Conservation (phyloP, 2,888 invertebrate species). For the Oxytorus armatus region DNA sequence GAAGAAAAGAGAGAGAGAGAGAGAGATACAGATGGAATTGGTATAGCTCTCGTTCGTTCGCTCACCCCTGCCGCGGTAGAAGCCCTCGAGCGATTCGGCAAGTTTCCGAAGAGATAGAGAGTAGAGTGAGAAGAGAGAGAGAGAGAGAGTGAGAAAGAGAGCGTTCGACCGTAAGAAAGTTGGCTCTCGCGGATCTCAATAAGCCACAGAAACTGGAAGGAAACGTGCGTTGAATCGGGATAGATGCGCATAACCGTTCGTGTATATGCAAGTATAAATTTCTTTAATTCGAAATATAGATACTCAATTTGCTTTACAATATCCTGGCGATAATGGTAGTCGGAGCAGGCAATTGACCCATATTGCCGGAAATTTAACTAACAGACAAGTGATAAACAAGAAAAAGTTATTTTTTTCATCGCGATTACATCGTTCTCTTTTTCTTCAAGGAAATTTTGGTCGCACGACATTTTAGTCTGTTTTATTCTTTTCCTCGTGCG, state of each 20-base stretch:
- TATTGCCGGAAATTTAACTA: background rate
- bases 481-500: too few species aligned
- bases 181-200: constrained; percentile 58
- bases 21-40: constrained; percentile 9
- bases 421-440: too few species aligned
- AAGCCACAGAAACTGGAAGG: constrained; percentile 64
- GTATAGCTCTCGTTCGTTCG: constrained; percentile 45
- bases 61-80: constrained; percentile 35
- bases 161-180: constrained; percentile 65
- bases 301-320: constrained; percentile 13
- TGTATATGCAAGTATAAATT: constrained; percentile 21
- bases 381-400: background rate
- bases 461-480: too few species aligned
- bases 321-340: background rate
- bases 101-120: constrained; percentile 62
- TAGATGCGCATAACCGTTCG: constrained; percentile 8
- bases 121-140: constrained; percentile 59
- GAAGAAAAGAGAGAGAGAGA: constrained; percentile 40
- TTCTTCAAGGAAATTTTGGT: too few species aligned
- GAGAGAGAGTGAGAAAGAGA: constrained; percentile 61
- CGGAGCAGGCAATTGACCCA: constrained; percentile 8
- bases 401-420: too few species aligned
- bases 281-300: constrained; percentile 45
- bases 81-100: constrained; percentile 64
- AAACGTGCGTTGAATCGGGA: constrained; percentile 64